Evolutionary conservation across 2,113 vertebrate species (phyloP).

Genomic region (Limanda limanda): DNA sequence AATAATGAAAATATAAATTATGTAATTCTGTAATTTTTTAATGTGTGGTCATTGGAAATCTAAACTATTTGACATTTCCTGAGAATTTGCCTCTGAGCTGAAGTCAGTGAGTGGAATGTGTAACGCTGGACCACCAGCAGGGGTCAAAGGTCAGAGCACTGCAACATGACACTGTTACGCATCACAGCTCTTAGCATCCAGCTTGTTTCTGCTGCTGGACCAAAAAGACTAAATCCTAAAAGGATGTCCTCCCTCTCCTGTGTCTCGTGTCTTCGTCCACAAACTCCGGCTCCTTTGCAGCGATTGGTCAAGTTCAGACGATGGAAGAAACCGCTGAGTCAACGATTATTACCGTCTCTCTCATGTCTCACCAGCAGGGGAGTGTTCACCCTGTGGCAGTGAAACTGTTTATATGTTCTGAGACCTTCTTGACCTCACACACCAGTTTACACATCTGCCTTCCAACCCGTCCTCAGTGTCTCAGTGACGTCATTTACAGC

Average conservation of each 20-base stretch:
- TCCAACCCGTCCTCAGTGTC: too few relatives aligned
- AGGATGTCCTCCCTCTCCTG: too few relatives aligned
- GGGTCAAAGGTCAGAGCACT: conserved; percentile 18
- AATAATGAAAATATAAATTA: not conserved
- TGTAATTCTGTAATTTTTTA: not conserved
- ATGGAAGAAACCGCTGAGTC: too few relatives aligned
- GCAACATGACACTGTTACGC: conserved; percentile 26
- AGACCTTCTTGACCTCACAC: not conserved
- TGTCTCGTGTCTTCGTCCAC: too few relatives aligned
- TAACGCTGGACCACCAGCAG: conserved; percentile 3
- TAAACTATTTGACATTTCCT: too few relatives aligned
- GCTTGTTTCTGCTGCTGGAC: too few relatives aligned
- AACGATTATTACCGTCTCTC: not conserved
- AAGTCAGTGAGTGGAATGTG: not conserved
- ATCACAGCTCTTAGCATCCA: not conserved
- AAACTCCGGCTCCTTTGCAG: too few relatives aligned
- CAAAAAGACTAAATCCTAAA: too few relatives aligned
- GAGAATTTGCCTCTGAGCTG: not conserved
- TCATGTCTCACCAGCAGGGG: not conserved
- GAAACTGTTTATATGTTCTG: not conserved
- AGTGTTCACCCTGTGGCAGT: too few relatives aligned
- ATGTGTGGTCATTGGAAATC: not conserved
- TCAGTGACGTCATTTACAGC: not conserved
- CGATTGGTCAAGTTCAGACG: too few relatives aligned
- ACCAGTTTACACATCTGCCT: not conserved